Evolutionary conservation across 2,113 vertebrate genomes (phyloP).

Genomic region (Platanista minor): DNA sequence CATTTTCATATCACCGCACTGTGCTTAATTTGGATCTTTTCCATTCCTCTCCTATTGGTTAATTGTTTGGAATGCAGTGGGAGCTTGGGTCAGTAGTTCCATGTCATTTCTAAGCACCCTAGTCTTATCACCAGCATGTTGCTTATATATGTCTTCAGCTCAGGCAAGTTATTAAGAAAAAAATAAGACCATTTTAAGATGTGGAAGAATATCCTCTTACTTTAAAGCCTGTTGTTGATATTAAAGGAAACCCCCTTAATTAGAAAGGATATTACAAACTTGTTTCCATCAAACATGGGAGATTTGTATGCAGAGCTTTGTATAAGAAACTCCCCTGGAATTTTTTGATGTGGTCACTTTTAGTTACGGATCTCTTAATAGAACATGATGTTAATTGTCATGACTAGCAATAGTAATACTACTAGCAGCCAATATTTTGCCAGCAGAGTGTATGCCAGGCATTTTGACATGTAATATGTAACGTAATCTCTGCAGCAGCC

Average conservation of each 20-base stretch:
- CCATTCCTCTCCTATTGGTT: background rate
- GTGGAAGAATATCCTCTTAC: background rate
- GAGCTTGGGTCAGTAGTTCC: background rate
- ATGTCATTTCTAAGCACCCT: background rate
- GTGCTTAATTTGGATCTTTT: background rate
- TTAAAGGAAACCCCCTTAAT: background rate
- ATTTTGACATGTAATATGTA: background rate
- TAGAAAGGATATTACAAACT: conserved; percentile 3
- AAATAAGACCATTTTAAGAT: background rate
- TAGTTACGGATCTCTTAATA: background rate
- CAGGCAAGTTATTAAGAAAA: background rate
- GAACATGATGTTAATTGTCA: background rate
- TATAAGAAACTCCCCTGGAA: background rate
- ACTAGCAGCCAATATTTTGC: background rate
- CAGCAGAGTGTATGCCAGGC: background rate
- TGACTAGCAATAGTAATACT: background rate
- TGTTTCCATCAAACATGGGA: background rate
- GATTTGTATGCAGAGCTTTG: background rate
- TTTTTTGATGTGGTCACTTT: background rate
- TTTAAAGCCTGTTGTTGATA: background rate
- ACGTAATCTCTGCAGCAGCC: background rate
- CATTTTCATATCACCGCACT: background rate
- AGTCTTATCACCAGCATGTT: background rate
- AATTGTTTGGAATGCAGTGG: background rate
- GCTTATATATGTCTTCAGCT: background rate